Conservation (phyloP, 2,888 invertebrate species). For the Gisinianus flammeolus region DNA sequence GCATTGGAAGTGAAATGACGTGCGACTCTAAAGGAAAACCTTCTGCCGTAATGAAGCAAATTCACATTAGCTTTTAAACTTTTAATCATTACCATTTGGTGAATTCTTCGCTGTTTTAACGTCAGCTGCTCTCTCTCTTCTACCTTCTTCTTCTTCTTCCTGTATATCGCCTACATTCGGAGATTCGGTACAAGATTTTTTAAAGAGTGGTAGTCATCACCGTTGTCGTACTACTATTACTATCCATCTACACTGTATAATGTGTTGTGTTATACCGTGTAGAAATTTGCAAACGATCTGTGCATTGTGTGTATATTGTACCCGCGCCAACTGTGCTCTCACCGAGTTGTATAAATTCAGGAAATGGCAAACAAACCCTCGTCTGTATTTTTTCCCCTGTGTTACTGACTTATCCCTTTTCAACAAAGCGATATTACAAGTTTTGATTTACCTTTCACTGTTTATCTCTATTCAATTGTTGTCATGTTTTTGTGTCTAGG, state of each 20-base stretch:
- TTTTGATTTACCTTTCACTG: background rate
- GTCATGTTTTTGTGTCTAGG: background rate
- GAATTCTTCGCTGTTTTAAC: background rate
- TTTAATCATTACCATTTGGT: constrained; percentile 27
- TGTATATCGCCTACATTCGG: background rate
- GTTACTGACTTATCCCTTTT: background rate
- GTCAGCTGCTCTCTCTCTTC: background rate
- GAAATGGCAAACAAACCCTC: background rate
- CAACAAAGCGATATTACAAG: background rate
- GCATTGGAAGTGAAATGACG: constrained; percentile 22
- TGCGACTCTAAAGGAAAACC: constrained; percentile 1
- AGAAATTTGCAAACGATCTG: background rate
- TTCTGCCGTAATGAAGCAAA: background rate
- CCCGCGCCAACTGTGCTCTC: constrained; percentile 1
- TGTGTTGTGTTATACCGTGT: background rate
- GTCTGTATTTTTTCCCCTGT: background rate
- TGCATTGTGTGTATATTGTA: too few species aligned
- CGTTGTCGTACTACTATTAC: too few species aligned
- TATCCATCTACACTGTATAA: background rate
- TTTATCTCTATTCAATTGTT: background rate
- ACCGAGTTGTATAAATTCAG: background rate
- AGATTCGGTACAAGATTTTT: background rate
- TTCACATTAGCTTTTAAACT: background rate
- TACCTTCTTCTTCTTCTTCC: background rate
- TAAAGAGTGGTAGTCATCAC: background rate